Evolutionary conservation across 2,113 vertebrate genomes (phyloP), one percentile per base, ranked within the genome.

Genomic region (Cyanoderma ruficeps): DNA sequence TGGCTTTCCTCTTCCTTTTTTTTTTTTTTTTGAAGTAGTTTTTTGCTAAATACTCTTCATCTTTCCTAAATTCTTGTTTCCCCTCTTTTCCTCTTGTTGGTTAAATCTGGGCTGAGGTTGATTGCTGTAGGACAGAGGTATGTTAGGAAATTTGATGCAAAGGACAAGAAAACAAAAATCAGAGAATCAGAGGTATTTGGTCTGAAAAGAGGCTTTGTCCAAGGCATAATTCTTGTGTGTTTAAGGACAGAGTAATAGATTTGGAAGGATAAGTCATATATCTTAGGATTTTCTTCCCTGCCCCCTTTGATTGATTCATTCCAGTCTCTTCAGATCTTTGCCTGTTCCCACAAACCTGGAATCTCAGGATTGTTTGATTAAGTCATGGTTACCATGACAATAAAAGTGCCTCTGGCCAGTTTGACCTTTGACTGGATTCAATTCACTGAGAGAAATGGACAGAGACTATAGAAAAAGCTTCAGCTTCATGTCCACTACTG

Each of bases 321-420:
- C 97, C 97, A 97, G 91, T 89, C 96, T 97, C 95, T 97, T 96
- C 97, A 96, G 96, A 95, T 96, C 96, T 95, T 93, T 92, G 94
- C 94, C 96, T 97, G 94, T 96, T 97, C 97, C 95, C 97, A 97
- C 96, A 97, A 97, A 98, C 97, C 98, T 98, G 97, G 98, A 98
- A 98, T 98, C 98, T 98, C 98, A 97, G 97, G 97, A 98, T 98
- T 99, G 98, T 99, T 98, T 98, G 98, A 98, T 98, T 98, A 98
- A 98, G 98, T 98, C 97, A 96, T 97, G 97, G 97, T 97, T 98
- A 96, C 98, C 98, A 98, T 97, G 97, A 98, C 96, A 97, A 97
- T 97, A 97, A 97, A 97, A 98, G 97, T 98, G 98, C 98, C 98
- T 98, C 98, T 98, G 98, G 98, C 98, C 98, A 98, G 97, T 97